Conservation (phyloP, 2,797 vertebrate genomes). For the Harpagifer antarcticus region DNA sequence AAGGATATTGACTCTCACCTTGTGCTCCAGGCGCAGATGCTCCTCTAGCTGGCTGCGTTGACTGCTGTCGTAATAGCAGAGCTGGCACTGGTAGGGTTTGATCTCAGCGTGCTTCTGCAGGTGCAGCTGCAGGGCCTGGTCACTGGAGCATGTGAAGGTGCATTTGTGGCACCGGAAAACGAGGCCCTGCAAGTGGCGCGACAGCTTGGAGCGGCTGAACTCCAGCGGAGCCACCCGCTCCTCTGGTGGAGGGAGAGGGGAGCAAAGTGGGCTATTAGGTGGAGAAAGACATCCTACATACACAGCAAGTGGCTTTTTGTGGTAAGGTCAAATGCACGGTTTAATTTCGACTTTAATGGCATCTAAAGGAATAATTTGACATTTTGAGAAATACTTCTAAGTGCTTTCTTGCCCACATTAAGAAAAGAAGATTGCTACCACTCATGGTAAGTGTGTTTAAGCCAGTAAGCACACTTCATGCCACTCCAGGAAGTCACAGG, state of each 20-base stretch:
- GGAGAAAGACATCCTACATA: not conserved
- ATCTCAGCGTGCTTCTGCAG: constrained; percentile 96
- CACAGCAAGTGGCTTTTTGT: not conserved
- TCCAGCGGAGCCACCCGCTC: constrained; percentile 97
- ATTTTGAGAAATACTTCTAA: not conserved
- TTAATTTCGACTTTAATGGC: not conserved
- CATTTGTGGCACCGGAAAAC: constrained; percentile 98
- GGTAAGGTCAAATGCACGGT: not conserved
- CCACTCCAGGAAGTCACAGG: not conserved
- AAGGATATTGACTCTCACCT: constrained; percentile 75
- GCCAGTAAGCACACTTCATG: not conserved
- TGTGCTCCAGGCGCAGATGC: constrained; percentile 96
- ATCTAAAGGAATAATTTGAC: not conserved
- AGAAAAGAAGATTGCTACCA: not conserved
- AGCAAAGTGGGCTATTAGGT: constrained; percentile 7
- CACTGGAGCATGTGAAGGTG: constrained; percentile 98
- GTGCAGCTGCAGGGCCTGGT: constrained; percentile 95
- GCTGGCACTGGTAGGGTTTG: constrained; percentile 97
- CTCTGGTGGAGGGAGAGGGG: constrained; percentile 84
- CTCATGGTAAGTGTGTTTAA: not conserved
- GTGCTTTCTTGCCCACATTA: not conserved
- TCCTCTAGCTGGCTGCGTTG: constrained; percentile 91
- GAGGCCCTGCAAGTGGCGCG: constrained; percentile 95
- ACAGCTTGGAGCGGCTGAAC: constrained; percentile 97
- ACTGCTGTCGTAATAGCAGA: constrained; percentile 98